These are phyloP conservation scores for Andrena praecox DNA, from an alignment of 2,888 invertebrate genomes.

Conservation along the genomic window DNA sequence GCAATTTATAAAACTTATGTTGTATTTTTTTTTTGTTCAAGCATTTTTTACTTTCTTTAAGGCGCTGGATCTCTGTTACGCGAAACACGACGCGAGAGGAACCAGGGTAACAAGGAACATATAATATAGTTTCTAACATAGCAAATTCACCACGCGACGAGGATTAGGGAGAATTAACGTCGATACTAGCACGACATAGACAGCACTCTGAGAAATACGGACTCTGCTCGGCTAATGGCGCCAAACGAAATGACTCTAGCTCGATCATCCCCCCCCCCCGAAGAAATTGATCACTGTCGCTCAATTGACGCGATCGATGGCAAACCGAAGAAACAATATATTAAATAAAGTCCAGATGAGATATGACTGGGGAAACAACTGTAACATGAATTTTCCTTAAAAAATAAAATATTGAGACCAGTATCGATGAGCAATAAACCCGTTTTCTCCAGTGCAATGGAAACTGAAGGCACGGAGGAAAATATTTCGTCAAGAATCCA, in stretches of 20 bases:
- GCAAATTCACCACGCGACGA: conserved; percentile 44
- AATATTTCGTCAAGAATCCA: conserved; percentile 38
- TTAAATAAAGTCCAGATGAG: conserved; percentile 50
- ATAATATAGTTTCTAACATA: conserved; percentile 27
- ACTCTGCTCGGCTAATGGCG: conserved; percentile 53
- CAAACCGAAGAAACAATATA: conserved; percentile 37
- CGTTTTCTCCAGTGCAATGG: conserved; percentile 65
- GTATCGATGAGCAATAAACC: conserved; percentile 54
- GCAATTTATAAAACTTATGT: neutral
- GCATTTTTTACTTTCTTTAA: neutral
- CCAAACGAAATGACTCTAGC: neutral
- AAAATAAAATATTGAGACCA: conserved; percentile 23
- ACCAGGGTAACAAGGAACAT: conserved; percentile 28
- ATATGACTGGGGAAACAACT: neutral
- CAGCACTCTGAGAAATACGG: conserved; percentile 66
- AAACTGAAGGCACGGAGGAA: conserved; percentile 51
- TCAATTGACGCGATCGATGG: conserved; percentile 5
- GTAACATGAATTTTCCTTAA: conserved; percentile 2
- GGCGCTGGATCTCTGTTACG: conserved; percentile 20
- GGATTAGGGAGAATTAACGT: conserved; percentile 53
- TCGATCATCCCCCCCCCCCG: conserved; percentile 2
- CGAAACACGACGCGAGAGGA: conserved; percentile 19
- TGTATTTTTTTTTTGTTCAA: neutral
- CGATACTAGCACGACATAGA: conserved; percentile 45
- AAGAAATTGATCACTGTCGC: neutral